A percentile compares a stretch with the other conserved stretches of the same genome.
Evolutionary conservation across 2,888 invertebrate species (phyloP).

Genomic region (Plebejus anna): DNA sequence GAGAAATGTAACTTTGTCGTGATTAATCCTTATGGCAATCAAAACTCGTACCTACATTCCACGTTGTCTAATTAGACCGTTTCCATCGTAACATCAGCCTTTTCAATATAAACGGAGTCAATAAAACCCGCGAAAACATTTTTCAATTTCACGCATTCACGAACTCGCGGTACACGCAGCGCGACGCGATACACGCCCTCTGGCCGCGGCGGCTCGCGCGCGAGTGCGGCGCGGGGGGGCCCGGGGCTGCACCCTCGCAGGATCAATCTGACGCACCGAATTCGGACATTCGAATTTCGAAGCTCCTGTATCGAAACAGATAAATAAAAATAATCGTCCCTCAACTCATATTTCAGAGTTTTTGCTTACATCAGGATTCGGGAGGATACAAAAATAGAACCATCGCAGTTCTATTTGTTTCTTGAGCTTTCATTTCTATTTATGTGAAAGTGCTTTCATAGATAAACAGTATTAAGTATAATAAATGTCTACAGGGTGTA

Average conservation of each 20-base stretch:
- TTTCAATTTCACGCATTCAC: constrained; percentile 64
- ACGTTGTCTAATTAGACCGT: constrained; percentile 28
- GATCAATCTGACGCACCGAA: constrained; percentile 59
- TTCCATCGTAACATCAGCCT: background rate
- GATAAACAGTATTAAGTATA: too few relatives aligned
- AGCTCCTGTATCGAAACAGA: constrained; percentile 33
- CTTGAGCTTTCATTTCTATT: background rate
- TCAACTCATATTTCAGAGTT: constrained; percentile 1
- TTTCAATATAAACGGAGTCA: constrained; percentile 27
- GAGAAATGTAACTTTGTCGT: background rate
- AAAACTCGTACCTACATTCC: constrained; percentile 28
- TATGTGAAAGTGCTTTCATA: too few relatives aligned
- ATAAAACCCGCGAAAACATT: constrained; percentile 28
- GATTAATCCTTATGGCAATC: constrained; percentile 15
- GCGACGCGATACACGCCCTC: constrained; percentile 62
- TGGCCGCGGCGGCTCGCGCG: constrained; percentile 73
- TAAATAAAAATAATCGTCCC: constrained; percentile 5
- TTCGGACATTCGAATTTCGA: constrained; percentile 48
- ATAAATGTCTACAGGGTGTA: too few relatives aligned
- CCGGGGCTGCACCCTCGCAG: constrained; percentile 68
- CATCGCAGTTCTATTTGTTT: background rate
- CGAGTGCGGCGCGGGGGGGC: constrained; percentile 56
- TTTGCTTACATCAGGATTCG: background rate
- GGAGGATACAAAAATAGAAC: background rate
- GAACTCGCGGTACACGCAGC: constrained; percentile 61